Base-by-base conservation (phyloP, 2,888 invertebrate species). In the Torymus auratus region DNA sequence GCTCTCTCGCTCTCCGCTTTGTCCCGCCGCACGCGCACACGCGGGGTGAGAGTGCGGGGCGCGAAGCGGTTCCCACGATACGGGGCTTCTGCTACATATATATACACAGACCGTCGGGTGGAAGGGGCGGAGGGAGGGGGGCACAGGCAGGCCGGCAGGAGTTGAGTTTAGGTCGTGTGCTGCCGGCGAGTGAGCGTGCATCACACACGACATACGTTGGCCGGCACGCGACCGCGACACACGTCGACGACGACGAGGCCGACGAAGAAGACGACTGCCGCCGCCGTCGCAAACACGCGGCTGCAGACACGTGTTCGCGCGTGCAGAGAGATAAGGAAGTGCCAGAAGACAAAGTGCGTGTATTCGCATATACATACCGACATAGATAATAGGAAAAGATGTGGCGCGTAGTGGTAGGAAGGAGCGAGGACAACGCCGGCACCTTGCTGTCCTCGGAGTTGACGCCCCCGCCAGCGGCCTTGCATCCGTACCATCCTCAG, bases 151-250 rank as follows among this genome's bases (percentile, higher is more conserved):
- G 15, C n/a, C n/a, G n/a, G 23, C n/a, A 55, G 56, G 73, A 68
- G 78, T 41, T 41, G 41, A 41, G 41, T 41, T 41, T 41, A 41
- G 68, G 82, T 78, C 82, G 82, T 76, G 82, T 82, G 82, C 71
- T 61, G 75, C 56, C 41, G 60, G 75, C 23, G 56, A 52, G 71
- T 28, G 50, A 1, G 10, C 50, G n/a, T n/a, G n/a, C n/a, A n/a
- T n/a, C n/a, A 10, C 91, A 91, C 91, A 91, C 91, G 91, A 90
- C 91, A 91, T 89, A 91, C 91, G 91, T 89, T 88, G 85, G 88
- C 89, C 91, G 91, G 90, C 91, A 91, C 91, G 91, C 91, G 91
- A 91, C 91, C 89, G 84, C 88, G 88, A 87, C 88, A 87, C 62
- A 17, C 82, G 69, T 67, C 83, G 68, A 78, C 68, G 65, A 56